These are phyloP conservation scores for Spilosoma lubricipeda DNA, from an alignment of 2,888 invertebrate species.

Conservation along the genomic window DNA sequence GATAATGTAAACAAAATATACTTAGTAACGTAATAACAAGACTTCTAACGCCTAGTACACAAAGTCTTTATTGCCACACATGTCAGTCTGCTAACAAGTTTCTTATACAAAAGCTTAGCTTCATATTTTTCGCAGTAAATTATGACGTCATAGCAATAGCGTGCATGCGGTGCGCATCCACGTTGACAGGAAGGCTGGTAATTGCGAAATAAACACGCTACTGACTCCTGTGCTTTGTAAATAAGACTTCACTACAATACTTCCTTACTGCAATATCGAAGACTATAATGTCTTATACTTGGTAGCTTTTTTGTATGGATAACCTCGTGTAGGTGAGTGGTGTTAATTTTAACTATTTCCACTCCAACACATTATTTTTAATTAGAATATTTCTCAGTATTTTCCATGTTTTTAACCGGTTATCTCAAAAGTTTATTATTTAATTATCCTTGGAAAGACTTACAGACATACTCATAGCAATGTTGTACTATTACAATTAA, in stretches of 20 bases:
- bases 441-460: no score
- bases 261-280: not conserved
- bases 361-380: not conserved
- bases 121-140: conserved; percentile 45
- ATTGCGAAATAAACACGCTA: conserved; percentile 47
- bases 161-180: conserved; percentile 41
- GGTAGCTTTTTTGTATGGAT: not conserved
- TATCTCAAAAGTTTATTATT: not conserved
- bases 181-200: conserved; percentile 45
- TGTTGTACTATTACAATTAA: no score
- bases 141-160: conserved; percentile 48
- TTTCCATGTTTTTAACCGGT: not conserved
- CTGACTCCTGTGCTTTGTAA: conserved; percentile 26
- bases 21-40: not conserved
- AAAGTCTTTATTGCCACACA: conserved; percentile 1
- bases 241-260: conserved; percentile 22
- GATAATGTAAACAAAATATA: not conserved
- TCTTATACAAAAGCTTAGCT: conserved; percentile 38
- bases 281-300: not conserved
- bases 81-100: conserved; percentile 13
- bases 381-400: not conserved
- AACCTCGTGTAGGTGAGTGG: not conserved
- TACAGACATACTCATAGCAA: no score
- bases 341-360: no score
- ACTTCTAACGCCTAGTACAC: not conserved